Conservation (phyloP, 2,113 vertebrate genomes). For the Chrysochloris asiatica region DNA sequence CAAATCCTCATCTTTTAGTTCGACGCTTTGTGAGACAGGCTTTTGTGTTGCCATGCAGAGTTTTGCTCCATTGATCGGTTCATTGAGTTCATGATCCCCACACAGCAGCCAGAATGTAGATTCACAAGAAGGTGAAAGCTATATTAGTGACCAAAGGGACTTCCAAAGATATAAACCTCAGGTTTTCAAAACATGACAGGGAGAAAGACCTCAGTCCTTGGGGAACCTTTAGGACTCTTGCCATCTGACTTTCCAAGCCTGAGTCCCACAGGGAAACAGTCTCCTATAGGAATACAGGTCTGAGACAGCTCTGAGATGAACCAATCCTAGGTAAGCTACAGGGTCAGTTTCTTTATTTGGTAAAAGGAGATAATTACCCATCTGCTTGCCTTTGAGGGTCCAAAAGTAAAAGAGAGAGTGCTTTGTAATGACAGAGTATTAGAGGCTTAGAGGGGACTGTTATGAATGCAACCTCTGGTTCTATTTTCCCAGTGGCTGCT, state of each 20-base stretch:
- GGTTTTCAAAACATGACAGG: neutral
- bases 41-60: neutral
- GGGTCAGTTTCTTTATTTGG: neutral
- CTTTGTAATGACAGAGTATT: neutral
- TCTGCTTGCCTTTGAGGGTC: neutral
- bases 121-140: neutral
- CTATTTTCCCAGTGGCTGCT: neutral
- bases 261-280: neutral
- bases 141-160: neutral
- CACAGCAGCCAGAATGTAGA: neutral
- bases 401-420: neutral
- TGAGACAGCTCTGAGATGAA: neutral
- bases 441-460: neutral
- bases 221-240: neutral
- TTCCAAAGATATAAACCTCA: neutral
- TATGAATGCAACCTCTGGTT: neutral
- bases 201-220: neutral
- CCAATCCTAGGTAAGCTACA: neutral
- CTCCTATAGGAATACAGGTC: neutral
- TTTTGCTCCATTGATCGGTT: neutral
- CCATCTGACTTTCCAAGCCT: neutral
- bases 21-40: neutral
- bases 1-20: neutral
- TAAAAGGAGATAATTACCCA: neutral
- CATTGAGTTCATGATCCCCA: neutral